phyloP scores from a whole-genome alignment of 2,797 vertebrate species.

The Phylloscopus collybita region DNA sequence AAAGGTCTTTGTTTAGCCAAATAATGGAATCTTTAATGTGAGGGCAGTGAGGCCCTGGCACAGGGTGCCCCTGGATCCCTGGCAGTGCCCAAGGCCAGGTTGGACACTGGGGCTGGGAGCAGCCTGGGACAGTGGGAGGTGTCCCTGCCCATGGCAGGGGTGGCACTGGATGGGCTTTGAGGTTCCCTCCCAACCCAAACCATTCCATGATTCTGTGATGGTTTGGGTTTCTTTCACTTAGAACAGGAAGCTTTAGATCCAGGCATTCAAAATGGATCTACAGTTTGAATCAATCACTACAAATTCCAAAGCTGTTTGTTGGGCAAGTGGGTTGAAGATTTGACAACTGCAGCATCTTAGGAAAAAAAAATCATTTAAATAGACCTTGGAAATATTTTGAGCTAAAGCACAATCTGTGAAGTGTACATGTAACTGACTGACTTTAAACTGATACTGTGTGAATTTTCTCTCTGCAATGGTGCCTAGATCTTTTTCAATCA shows the following conservation, averaged over 20 bases:
- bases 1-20: neutral
- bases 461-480: fast-evolving
- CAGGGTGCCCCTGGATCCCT: neutral
- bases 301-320: neutral
- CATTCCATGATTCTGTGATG: too few relatives aligned
- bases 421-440: neutral
- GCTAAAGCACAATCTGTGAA: neutral
- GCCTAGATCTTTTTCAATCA: neutral
- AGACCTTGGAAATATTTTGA: neutral
- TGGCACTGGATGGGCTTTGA: fast-evolving
- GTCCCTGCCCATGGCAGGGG: neutral
- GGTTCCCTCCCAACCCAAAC: fast-evolving
- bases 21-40: neutral
- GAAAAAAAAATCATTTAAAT: neutral
- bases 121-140: neutral
- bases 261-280: neutral
- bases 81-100: neutral
- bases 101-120: neutral
- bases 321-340: neutral
- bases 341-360: neutral
- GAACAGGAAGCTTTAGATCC: neutral
- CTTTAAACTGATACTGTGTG: neutral
- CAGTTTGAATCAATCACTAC: neutral
- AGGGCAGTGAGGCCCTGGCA: fast-evolving
- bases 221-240: neutral